Percentiles rank a stretch among this genome's conserved stretches.
Evolutionary conservation across 2,888 invertebrate genomes (phyloP).

Genomic region (Pandemis corylana): DNA sequence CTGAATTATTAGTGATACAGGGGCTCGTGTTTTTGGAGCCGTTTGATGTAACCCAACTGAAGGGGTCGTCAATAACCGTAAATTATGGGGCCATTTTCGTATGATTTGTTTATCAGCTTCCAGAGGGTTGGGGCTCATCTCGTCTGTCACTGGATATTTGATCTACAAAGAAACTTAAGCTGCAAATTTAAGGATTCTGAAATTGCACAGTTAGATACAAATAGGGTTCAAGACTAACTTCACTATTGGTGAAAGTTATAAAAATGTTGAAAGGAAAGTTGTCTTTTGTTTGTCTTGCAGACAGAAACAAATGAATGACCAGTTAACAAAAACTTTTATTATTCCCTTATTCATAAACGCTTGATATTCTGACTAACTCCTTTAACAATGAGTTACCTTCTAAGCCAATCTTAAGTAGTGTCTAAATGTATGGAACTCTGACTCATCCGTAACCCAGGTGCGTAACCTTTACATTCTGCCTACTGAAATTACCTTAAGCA

Average conservation of each 20-base stretch:
- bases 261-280: no score
- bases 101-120: constrained; percentile 36
- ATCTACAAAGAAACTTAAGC: not conserved
- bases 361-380: no score
- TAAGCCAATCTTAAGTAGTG: no score
- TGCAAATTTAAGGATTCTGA: not conserved
- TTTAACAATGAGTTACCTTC: no score
- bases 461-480: no score
- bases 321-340: no score
- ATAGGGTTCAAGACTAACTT: not conserved
- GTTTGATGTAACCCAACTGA: constrained; percentile 29
- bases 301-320: no score
- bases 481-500: no score
- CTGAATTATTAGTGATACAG: constrained; percentile 60
- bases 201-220: not conserved
- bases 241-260: not conserved
- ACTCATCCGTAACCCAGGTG: no score
- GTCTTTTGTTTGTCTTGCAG: no score
- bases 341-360: no score
- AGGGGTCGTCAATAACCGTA: constrained; percentile 31
- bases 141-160: constrained; percentile 17
- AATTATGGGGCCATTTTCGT: constrained; percentile 24
- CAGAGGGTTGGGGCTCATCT: constrained; percentile 24
- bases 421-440: no score
- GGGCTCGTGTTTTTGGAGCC: constrained; percentile 38